These are phyloP conservation scores for Saccostrea cuccullata DNA, from an alignment of 1,140 invertebrate species.

Conservation along the genomic window DNA sequence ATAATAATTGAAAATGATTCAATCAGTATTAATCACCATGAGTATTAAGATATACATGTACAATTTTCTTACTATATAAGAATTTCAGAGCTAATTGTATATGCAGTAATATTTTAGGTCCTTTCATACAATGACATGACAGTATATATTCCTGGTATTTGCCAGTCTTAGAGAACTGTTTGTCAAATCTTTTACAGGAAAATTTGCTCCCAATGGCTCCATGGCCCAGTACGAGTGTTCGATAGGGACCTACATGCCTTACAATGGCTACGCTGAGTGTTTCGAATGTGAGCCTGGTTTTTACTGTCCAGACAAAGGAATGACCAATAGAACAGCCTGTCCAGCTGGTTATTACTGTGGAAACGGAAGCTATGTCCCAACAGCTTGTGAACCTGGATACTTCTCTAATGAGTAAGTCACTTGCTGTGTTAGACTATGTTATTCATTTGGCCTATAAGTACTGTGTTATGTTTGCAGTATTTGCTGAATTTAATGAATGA, in stretches of 20 bases:
- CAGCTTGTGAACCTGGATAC: conserved; percentile 73
- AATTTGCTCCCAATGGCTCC: conserved; percentile 72
- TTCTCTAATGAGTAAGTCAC: conserved; percentile 69
- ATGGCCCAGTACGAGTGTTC: conserved; percentile 68
- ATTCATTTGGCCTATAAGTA: not conserved
- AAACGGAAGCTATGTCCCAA: conserved; percentile 69
- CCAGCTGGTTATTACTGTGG: conserved; percentile 73
- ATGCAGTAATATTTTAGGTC: too few species aligned
- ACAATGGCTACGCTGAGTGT: conserved; percentile 64
- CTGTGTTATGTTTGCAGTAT: not conserved
- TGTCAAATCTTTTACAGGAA: conserved; percentile 61
- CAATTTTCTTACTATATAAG: too few species aligned
- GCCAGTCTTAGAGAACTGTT: too few species aligned
- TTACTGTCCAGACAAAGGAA: conserved; percentile 73
- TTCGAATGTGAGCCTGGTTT: conserved; percentile 71
- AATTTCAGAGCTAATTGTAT: too few species aligned
- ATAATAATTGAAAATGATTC: too few species aligned
- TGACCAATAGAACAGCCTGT: conserved; percentile 72
- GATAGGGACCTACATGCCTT: conserved; percentile 71
- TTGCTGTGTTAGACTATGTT: not conserved
- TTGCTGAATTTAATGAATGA: not conserved
- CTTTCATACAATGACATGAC: too few species aligned
- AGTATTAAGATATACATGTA: too few species aligned
- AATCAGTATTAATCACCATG: too few species aligned
- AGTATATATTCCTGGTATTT: too few species aligned